These are phyloP conservation scores for Triplophysa dalaica DNA, from an alignment of 2,113 vertebrate genomes.

Conservation along the genomic window DNA sequence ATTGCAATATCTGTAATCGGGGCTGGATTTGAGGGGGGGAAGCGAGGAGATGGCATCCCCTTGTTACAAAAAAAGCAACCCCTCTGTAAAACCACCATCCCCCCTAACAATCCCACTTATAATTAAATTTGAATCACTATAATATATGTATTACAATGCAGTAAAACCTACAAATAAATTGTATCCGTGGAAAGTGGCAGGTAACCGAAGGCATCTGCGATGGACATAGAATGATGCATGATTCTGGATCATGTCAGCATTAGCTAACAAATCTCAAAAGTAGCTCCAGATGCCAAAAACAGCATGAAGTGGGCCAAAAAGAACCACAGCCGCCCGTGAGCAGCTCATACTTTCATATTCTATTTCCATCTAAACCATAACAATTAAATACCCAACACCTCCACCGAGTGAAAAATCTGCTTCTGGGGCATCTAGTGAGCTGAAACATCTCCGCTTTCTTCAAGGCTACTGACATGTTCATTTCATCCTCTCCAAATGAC, in stretches of 20 bases:
- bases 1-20: too few relatives aligned
- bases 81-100: too few relatives aligned
- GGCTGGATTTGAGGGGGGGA: too few relatives aligned
- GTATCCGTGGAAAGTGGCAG: background rate
- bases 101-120: too few relatives aligned
- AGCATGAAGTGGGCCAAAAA: constrained; percentile 20
- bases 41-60: too few relatives aligned
- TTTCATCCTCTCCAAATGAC: constrained; percentile 12
- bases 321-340: constrained; percentile 26
- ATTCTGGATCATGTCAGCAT: constrained; percentile 9
- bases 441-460: constrained; percentile 40
- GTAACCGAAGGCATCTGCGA: background rate
- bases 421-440: constrained; percentile 28
- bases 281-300: constrained; percentile 37
- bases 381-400: constrained; percentile 46
- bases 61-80: too few relatives aligned
- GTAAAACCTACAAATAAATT: background rate
- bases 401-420: constrained; percentile 31
- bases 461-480: constrained; percentile 31
- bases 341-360: constrained; percentile 49
- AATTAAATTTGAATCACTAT: too few relatives aligned
- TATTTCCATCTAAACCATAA: constrained; percentile 42
- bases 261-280: constrained; percentile 39
- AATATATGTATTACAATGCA: background rate
- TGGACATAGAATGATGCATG: background rate